Conservation (phyloP, 2,113 vertebrate species). For the Athene noctua region DNA sequence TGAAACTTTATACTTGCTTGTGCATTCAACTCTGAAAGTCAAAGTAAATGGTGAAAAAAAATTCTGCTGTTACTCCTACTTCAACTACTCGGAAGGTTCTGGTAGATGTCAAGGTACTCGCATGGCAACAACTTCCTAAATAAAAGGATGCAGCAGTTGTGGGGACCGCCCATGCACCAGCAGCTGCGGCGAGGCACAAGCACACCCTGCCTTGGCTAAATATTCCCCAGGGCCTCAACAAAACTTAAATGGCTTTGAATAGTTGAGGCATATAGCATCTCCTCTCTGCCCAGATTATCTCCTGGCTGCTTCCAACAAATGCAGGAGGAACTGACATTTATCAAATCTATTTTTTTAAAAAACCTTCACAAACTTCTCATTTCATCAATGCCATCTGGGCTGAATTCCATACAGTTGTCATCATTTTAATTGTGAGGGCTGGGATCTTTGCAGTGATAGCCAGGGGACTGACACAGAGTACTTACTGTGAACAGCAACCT, state of each 20-base stretch:
- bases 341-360: neutral
- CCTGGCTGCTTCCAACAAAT: neutral
- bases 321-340: neutral
- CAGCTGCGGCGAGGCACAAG: neutral
- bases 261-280: neutral
- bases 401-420: neutral
- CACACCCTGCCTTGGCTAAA: neutral
- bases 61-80: neutral
- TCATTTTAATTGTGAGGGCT: neutral
- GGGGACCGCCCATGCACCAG: neutral
- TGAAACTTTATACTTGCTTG: neutral
- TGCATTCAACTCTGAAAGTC: neutral
- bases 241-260: neutral
- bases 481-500: neutral
- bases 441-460: neutral
- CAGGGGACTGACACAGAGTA: neutral
- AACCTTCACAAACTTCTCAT: neutral
- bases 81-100: accelerated
- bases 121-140: neutral
- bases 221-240: neutral
- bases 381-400: neutral
- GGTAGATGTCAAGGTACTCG: neutral
- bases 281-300: neutral
- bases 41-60: neutral
- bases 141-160: accelerated